Evolutionary conservation across 2,888 invertebrate species (phyloP).

Genomic region (Sceliomorpha sp.): DNA sequence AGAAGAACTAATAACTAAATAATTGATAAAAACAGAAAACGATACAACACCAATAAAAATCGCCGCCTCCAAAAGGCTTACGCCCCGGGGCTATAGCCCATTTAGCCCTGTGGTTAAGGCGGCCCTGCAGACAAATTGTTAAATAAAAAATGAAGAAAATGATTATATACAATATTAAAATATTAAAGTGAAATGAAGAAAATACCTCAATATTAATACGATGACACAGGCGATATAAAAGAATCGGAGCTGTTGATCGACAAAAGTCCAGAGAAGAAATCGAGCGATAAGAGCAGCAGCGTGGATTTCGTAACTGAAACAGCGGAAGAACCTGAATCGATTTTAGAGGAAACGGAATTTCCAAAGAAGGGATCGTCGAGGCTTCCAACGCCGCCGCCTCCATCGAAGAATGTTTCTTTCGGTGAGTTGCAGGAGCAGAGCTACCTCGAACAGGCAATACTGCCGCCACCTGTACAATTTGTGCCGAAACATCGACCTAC

Average conservation of each 20-base stretch:
- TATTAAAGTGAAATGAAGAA: too few species aligned
- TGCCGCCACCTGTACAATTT: conserved; percentile 76
- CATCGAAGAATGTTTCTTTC: conserved; percentile 77
- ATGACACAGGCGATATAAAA: conserved; percentile 47
- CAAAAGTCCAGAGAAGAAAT: conserved; percentile 59
- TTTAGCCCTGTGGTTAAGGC: too few species aligned
- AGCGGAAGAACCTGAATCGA: conserved; percentile 70
- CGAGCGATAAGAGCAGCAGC: conserved; percentile 62
- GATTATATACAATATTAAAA: too few species aligned
- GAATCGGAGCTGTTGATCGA: conserved; percentile 66
- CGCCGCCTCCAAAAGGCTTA: too few species aligned
- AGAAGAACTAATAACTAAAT: too few species aligned
- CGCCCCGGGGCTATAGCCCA: too few species aligned
- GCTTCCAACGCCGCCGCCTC: conserved; percentile 74
- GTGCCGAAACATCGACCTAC: conserved; percentile 74
- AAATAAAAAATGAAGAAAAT: neutral
- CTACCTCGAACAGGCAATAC: conserved; percentile 73
- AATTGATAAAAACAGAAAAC: too few species aligned
- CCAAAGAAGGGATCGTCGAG: conserved; percentile 68
- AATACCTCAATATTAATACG: too few species aligned
- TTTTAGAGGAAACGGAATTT: conserved; percentile 70
- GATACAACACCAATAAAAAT: too few species aligned
- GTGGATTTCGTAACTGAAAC: conserved; percentile 71
- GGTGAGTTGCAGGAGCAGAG: conserved; percentile 73
- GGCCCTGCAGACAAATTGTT: too few species aligned